Base-by-base conservation (phyloP, 2,113 vertebrate genomes). In the Megaptera novaeangliae region DNA sequence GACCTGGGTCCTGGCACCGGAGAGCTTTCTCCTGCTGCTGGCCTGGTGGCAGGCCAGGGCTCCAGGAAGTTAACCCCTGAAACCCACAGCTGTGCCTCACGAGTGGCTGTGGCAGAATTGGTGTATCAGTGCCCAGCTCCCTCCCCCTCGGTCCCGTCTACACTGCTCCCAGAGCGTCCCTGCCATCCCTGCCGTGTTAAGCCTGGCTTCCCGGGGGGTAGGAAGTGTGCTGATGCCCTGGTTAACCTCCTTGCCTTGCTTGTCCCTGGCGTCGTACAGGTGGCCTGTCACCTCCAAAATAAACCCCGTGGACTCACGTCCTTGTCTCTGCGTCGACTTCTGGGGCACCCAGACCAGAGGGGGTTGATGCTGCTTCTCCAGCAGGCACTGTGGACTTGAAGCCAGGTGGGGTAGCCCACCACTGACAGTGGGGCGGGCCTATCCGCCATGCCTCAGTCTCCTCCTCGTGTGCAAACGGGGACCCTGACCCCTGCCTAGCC, bases 71-170 rank as follows among this genome's bases (percentile, higher is more conserved):
- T 15, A 57, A 25, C 27, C 13, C 13, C 4, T 27, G 36, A 6
- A 15, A 39, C 74, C 34, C 25, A 13, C 49, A 14, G 17, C 49
- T 20, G 21, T 15, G 7, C 31, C 66, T 59, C 55, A 41, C 52
- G 27, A 61, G 91, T 44, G 80, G 17, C 80, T 15, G 2, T 18
- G 23, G 71, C 23, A 44, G 17, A 57, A 61, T 13, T 27, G 31
- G 39, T 17, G 2, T 18, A 13, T 46, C 52, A 20, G 4, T 17
- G 64, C 17, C 31, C 34, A 64, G 41, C 49, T 74, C 31, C 2
- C 10, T 27, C 14, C 3, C 36, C 34, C 36, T 20, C 0, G 0
- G 34, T 17, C 2, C 2, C 25, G 2, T 20, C 15, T 52, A 2
- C 68, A 0, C 14, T 1, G 66, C 44, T 44, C 27, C 14, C 39